phyloP scores from a whole-genome alignment of 1,140 invertebrate genomes.

The Asobara japonica region DNA sequence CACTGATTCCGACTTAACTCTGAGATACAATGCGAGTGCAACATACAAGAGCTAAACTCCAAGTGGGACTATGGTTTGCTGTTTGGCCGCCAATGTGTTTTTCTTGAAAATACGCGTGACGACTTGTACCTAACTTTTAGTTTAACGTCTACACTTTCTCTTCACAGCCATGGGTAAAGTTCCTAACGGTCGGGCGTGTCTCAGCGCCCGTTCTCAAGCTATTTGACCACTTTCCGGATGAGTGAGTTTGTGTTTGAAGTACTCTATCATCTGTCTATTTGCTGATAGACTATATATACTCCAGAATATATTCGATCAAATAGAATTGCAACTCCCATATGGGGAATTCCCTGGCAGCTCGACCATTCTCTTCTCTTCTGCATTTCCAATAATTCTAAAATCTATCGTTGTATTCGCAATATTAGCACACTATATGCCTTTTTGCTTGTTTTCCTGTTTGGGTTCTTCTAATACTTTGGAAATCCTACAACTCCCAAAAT shows the following conservation, averaged over 20 bases:
- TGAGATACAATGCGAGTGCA: slow-evolving; percentile 49
- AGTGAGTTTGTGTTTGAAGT: neutral
- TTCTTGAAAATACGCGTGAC: slow-evolving; percentile 21
- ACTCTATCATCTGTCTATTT: neutral
- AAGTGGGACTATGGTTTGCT: neutral
- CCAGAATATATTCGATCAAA: neutral
- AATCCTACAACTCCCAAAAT: too few relatives aligned
- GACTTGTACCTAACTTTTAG: slow-evolving; percentile 3
- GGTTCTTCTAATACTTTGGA: too few relatives aligned
- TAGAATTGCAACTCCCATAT: too few relatives aligned
- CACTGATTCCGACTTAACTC: slow-evolving; percentile 57
- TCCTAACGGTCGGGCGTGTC: neutral
- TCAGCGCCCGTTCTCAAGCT: neutral
- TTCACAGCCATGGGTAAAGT: neutral
- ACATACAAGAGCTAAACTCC: neutral
- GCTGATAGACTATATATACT: neutral
- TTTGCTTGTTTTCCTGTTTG: too few relatives aligned
- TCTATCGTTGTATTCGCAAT: too few relatives aligned
- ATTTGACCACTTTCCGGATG: neutral
- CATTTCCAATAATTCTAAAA: too few relatives aligned
- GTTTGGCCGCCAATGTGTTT: slow-evolving; percentile 14
- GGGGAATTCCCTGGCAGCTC: too few relatives aligned
- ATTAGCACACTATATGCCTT: too few relatives aligned
- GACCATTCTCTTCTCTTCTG: too few relatives aligned
- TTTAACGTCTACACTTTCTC: neutral